Percentiles rank a stretch among this genome's conserved stretches.
Conservation (phyloP, 2,797 vertebrate genomes). For the Bucorvus abyssinicus region DNA sequence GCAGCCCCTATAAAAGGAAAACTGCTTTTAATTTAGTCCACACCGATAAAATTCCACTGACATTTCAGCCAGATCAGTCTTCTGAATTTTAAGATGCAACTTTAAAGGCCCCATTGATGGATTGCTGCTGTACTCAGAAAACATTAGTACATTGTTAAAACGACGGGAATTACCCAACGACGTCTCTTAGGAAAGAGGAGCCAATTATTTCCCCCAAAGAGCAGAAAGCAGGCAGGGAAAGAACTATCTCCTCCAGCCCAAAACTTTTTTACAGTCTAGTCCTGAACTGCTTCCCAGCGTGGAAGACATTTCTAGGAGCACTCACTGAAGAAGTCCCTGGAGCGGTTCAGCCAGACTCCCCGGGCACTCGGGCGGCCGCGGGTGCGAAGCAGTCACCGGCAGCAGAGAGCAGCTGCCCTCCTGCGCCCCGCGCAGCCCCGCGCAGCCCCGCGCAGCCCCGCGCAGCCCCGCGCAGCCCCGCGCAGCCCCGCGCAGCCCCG, state of each 20-base stretch:
- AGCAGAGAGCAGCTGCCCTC: background rate
- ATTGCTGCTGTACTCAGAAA: constrained; percentile 10
- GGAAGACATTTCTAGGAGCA: background rate
- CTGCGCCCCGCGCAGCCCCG: background rate
- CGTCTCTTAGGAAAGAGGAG: background rate
- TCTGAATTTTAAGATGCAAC: background rate
- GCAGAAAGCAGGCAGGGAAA: background rate
- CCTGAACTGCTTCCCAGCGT: background rate
- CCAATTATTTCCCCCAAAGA: background rate
- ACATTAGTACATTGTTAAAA: constrained; percentile 10
- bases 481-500: background rate
- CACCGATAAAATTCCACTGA: constrained; percentile 15
- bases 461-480: background rate
- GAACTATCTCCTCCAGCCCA: background rate
- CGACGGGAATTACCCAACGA: background rate
- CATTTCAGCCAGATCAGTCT: background rate
- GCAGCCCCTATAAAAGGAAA: background rate
- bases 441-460: background rate
- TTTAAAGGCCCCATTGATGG: constrained; percentile 23
- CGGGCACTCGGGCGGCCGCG: accelerated
- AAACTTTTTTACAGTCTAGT: background rate
- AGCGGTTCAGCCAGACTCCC: background rate
- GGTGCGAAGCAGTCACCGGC: accelerated
- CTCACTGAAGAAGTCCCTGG: background rate
- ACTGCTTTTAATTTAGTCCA: background rate